Evolutionary conservation across 2,888 invertebrate species (phyloP).

Genomic region (Drosophila formosana): DNA sequence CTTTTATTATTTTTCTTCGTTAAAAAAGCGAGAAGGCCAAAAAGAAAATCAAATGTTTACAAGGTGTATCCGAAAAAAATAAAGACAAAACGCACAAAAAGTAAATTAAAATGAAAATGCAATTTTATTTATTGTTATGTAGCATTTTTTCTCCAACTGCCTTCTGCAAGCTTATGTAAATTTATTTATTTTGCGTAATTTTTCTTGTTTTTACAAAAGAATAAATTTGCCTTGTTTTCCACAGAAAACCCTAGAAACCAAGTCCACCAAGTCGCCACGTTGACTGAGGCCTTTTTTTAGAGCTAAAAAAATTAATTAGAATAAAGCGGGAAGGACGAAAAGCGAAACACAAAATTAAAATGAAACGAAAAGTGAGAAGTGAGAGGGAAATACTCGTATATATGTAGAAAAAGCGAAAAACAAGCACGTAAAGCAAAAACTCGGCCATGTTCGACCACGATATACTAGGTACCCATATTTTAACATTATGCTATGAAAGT

Average conservation of each 20-base stretch:
- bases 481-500: not conserved
- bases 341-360: conserved; percentile 60
- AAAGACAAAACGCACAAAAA: conserved; percentile 22
- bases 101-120: conserved; percentile 67
- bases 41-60: conserved; percentile 51
- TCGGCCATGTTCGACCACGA: not conserved
- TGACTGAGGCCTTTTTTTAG: conserved; percentile 39
- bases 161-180: conserved; percentile 76
- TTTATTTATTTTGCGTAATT: conserved; percentile 83
- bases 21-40: conserved; percentile 26
- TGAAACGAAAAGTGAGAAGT: conserved; percentile 42
- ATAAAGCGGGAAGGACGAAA: conserved; percentile 69
- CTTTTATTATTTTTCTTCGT: conserved; percentile 40
- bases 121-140: conserved; percentile 82
- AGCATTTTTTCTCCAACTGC: conserved; percentile 52
- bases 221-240: conserved; percentile 71
- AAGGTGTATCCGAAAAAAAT: conserved; percentile 45
- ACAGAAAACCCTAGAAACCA: conserved; percentile 37
- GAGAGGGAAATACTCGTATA: conserved; percentile 6
- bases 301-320: conserved; percentile 76
- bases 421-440: conserved; percentile 5
- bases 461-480: not conserved
- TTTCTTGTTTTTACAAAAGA: conserved; percentile 80
- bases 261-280: conserved; percentile 32
- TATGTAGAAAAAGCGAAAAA: not conserved